A percentile compares a stretch with the other conserved stretches of the same genome.
Evolutionary conservation across 2,888 invertebrate genomes (phyloP).

Genomic region (Cephonodes hylas): DNA sequence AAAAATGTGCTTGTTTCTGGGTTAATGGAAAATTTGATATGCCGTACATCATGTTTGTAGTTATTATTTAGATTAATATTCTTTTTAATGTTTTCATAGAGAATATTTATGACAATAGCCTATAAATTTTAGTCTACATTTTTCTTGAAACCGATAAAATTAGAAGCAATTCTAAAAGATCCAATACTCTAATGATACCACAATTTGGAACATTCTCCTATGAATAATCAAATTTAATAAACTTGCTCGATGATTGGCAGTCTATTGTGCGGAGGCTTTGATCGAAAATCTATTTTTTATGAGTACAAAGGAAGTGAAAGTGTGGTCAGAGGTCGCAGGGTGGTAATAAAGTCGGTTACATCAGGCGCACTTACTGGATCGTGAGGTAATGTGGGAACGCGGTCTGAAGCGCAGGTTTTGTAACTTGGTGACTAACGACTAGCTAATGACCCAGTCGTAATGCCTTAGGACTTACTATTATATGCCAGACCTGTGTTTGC

Average conservation of each 20-base stretch:
- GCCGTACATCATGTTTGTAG: not conserved
- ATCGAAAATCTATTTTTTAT: not conserved
- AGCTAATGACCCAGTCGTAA: not conserved
- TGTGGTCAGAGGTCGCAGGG: constrained; percentile 2
- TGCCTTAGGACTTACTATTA: not conserved
- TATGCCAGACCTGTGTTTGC: not conserved
- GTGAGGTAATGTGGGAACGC: constrained; percentile 29
- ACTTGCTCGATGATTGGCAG: not conserved
- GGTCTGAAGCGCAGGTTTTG: constrained; percentile 21
- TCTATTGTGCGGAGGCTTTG: not conserved
- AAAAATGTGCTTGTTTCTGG: not conserved
- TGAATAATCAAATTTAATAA: not conserved
- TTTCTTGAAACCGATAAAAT: too few species aligned
- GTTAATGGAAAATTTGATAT: not conserved
- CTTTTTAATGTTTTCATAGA: not conserved
- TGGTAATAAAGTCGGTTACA: constrained; percentile 11
- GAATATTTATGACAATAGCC: too few species aligned
- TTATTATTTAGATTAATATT: not conserved
- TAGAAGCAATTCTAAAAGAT: too few species aligned
- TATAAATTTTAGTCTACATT: too few species aligned
- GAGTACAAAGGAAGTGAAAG: constrained; percentile 7
- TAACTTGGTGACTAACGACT: constrained; percentile 4
- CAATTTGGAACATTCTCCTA: too few species aligned
- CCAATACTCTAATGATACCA: too few species aligned
- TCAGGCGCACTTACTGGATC: constrained; percentile 23